Percentiles rank a stretch among this genome's conserved stretches.
phyloP scores from a whole-genome alignment of 2,888 invertebrate genomes.

The Exephanes ischioxanthus region DNA sequence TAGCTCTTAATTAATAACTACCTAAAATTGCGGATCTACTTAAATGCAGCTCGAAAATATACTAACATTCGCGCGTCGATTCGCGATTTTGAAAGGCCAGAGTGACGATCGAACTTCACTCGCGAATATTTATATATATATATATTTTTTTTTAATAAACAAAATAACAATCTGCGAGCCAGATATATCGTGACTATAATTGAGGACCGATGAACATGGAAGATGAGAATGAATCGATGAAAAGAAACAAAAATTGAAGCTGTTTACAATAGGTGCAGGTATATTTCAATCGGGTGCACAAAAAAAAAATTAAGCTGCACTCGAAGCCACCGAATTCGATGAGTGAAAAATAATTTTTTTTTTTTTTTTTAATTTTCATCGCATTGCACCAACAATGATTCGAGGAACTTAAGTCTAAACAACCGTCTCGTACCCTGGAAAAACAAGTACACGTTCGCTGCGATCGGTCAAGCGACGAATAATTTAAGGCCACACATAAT shows the following conservation, averaged over 20 bases:
- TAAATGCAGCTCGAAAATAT: conserved; percentile 38
- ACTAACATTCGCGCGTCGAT: conserved; percentile 1
- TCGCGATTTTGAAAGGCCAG: conserved; percentile 15
- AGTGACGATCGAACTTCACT: background rate
- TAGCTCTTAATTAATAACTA: conserved; percentile 65
- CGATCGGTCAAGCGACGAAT: conserved; percentile 56
- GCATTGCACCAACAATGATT: conserved; percentile 63
- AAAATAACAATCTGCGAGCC: conserved; percentile 30
- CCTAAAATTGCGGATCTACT: conserved; percentile 59
- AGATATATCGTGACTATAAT: conserved; percentile 38
- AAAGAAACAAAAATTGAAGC: conserved; percentile 21
- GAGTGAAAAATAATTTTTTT: conserved; percentile 52
- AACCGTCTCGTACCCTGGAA: conserved; percentile 59
- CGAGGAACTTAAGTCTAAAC: conserved; percentile 64
- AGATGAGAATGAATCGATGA: conserved; percentile 22
- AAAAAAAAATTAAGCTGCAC: conserved; percentile 45
- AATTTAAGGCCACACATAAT: conserved; percentile 67
- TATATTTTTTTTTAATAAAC: background rate
- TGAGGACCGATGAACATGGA: conserved; percentile 25
- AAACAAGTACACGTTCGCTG: conserved; percentile 55
- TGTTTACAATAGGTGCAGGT: conserved; percentile 37
- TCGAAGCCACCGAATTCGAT: conserved; percentile 52
- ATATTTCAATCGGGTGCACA: conserved; percentile 52
- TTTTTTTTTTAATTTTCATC: conserved; percentile 42
- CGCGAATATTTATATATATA: background rate